Base-by-base conservation (phyloP, 2,888 invertebrate genomes). In the Erpobdella octoculata region DNA sequence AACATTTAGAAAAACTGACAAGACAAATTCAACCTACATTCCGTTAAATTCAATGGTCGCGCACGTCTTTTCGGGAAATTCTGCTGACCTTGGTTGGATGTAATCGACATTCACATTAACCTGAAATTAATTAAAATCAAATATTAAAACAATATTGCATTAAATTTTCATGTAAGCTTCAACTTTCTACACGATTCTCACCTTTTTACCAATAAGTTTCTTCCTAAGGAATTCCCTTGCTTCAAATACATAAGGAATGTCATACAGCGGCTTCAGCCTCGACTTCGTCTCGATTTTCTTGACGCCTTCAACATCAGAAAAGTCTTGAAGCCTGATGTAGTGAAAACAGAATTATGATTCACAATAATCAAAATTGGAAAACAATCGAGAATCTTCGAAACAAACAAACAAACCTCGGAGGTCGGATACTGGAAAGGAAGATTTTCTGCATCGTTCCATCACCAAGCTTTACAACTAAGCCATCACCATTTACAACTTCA, bases 231-330 rank as follows among this genome's bases (percentile, higher is more conserved):
- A 97, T 85, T 99, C 98, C 70, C 98, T 88, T 0, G 96, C 95
- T 83, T 99, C 98, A 82, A 91, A 96, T 93, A 98, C 92, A 88
- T 91, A 94, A 1, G 98, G 98, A 80, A 97, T 91, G 82, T 99
- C 98, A 82, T 97, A 99, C 0, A 98, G 87, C 0, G 96, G 93
- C 78, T 93, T 74, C 25, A 79, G 73, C 70, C 80, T 76, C 67
- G 78, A 77, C 68, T 75, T 77, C 31, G 73, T 66, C 25, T 73
- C 73, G 35, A 66, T 68, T 71, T 76, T 77, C 37, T 70, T 72
- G 33, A 61, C 68, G 37, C 59, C 72, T 64, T 71, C 73, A 41
- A 36, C 70, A 0, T 36, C 71, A 48, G 72, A 71, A 25, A 48
- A 62, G 33, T 74, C 37, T 37, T 62, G 67, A 41, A 33, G 61